Evolutionary conservation across 2,113 vertebrate species (phyloP), one percentile per base, ranked within the genome.

Genomic region (Actenoides hombroni): DNA sequence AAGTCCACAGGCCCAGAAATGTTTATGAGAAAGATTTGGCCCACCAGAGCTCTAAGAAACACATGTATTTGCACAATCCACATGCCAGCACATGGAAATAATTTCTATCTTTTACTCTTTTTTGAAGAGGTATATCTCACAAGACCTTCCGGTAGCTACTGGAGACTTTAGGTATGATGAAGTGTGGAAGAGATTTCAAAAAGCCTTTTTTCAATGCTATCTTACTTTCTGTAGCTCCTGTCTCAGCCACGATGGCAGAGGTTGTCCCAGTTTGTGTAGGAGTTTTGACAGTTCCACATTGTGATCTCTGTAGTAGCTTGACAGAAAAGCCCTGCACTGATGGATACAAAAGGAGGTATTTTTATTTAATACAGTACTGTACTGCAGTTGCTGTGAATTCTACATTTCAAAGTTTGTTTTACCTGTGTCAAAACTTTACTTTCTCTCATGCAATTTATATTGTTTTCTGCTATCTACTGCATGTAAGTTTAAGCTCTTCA

Each of bases 171-270:
- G 83, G 69, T 81, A 73, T 39, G 81, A 76, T 16, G 44, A 86
- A 61, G 46, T 24, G 39, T 37, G 49, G 78, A 88, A 71, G 69
- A 88, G 74, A 83, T 88, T 85, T 86, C 48, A 39, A 68, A 91
- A 78, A 56, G 65, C 37, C 86, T 94, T 37, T 94, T 68, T 82
- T 86, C 86, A 81, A 42, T 95, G 98, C 98, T 98, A 98, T 98
- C 99, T 99, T 96, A 99, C 98, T 98, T 99, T 99, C 98, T 99
- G 99, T 20, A 99, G 98, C 94, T 99, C 99, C 94, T 99, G 99
- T 96, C 99, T 98, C 46, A 99, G 98, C 99, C 99, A 99, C 1
- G 99, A 98, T 11, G 99, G 99, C 86, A 99, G 97, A 6, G 99
- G 99, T 95, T 99, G 99, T 83, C 99, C 99, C 87, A 99, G 90